These are phyloP conservation scores for Ectropis crepuscularia DNA, from an alignment of 2,888 invertebrate genomes.

Conservation along the genomic window DNA sequence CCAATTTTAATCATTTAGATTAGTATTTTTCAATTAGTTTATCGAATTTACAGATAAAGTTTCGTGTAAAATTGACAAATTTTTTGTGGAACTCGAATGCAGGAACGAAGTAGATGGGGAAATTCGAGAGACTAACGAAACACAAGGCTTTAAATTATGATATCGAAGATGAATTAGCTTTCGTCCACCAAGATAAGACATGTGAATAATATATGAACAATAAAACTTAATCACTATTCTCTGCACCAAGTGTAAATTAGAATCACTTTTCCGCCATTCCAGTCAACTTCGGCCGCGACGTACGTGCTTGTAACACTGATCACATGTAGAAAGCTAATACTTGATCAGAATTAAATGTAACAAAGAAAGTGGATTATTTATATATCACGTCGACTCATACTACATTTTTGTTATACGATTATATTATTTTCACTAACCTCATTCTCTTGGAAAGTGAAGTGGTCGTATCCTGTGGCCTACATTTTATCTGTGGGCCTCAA, in stretches of 20 bases:
- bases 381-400: constrained; percentile 15
- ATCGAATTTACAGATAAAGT: no score
- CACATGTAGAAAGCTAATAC: constrained; percentile 33
- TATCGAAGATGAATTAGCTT: neutral
- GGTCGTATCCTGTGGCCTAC: constrained; percentile 30
- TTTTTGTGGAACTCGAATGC: no score
- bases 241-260: constrained; percentile 13
- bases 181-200: neutral
- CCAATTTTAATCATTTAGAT: no score
- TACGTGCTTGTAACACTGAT: constrained; percentile 26
- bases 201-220: neutral
- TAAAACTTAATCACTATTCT: constrained; percentile 1
- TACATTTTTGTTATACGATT: neutral
- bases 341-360: constrained; percentile 40
- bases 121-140: no score
- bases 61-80: no score
- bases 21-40: no score
- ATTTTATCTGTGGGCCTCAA: no score
- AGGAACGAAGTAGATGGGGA: no score
- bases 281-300: constrained; percentile 11
- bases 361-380: constrained; percentile 39
- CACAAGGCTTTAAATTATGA: no score
- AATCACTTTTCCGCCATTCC: constrained; percentile 24
- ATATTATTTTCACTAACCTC: constrained; percentile 32
- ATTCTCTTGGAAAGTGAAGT: constrained; percentile 34